A percentile compares a stretch with the other conserved stretches of the same genome.
These are phyloP conservation scores for Callaeas wilsoni DNA, from an alignment of 2,113 vertebrate genomes.

Conservation along the genomic window DNA sequence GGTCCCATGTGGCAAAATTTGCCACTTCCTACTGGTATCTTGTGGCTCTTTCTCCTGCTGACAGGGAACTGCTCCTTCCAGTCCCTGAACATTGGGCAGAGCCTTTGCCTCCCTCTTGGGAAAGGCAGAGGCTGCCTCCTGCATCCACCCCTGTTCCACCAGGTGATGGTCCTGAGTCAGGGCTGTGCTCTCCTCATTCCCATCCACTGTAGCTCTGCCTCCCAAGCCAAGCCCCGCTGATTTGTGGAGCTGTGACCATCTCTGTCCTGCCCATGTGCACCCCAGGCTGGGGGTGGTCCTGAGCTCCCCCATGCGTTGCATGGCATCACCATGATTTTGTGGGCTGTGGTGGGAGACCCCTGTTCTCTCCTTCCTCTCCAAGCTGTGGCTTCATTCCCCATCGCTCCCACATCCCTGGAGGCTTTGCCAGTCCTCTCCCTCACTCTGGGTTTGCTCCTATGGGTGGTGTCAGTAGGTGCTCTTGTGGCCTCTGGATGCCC, in stretches of 20 bases:
- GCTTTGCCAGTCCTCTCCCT: not conserved
- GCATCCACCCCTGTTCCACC: accelerated
- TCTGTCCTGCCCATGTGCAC: not conserved
- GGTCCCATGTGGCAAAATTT: not conserved
- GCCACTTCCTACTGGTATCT: not conserved
- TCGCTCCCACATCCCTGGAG: accelerated
- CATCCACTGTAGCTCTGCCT: not conserved
- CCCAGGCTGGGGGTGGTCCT: not conserved
- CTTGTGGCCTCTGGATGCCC: not conserved
- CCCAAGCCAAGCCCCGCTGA: accelerated
- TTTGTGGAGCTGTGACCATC: not conserved
- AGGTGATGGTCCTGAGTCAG: not conserved
- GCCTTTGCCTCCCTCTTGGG: accelerated
- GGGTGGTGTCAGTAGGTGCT: not conserved
- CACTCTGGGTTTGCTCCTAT: accelerated
- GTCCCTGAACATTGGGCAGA: accelerated
- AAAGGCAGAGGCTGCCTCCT: not conserved
- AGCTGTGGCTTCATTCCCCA: not conserved
- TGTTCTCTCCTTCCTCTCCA: not conserved
- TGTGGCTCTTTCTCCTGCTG: not conserved
- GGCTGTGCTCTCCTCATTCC: not conserved
- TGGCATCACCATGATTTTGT: accelerated
- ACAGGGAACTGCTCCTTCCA: not conserved
- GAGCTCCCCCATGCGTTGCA: accelerated
- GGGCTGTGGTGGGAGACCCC: not conserved